phyloP scores from a whole-genome alignment of 2,113 vertebrate genomes.

The Columba livia region DNA sequence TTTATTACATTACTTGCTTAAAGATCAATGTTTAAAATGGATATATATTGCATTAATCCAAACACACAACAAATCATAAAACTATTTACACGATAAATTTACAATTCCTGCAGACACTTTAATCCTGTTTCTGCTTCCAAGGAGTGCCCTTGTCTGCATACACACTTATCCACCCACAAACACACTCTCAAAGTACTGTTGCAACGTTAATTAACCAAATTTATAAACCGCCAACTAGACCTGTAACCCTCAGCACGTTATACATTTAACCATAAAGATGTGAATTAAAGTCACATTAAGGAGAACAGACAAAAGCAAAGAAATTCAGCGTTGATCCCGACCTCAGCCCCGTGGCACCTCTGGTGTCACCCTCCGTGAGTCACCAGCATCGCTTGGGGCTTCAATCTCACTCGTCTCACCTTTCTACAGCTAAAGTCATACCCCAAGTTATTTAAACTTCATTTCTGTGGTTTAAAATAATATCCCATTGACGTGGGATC shows the following conservation, averaged over 20 bases:
- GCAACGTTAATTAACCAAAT: slow-evolving; percentile 72
- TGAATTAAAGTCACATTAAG: slow-evolving; percentile 50
- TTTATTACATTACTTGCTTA: slow-evolving; percentile 71
- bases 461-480: slow-evolving; percentile 73
- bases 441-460: slow-evolving; percentile 69
- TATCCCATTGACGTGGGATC: slow-evolving; percentile 68
- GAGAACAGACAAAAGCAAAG: slow-evolving; percentile 15
- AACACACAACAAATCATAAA: slow-evolving; percentile 71
- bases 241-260: slow-evolving; percentile 40
- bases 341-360: not conserved
- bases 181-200: slow-evolving; percentile 39
- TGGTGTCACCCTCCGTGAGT: not conserved
- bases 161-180: not conserved
- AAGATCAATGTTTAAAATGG: slow-evolving; percentile 78
- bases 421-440: slow-evolving; percentile 56
- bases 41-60: slow-evolving; percentile 77
- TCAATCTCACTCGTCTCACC: not conserved
- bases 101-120: slow-evolving; percentile 68
- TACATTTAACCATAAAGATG: slow-evolving; percentile 57
- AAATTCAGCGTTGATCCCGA: not conserved
- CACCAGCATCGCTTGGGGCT: not conserved
- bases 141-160: slow-evolving; percentile 29
- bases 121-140: slow-evolving; percentile 69
- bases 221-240: slow-evolving; percentile 69
- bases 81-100: slow-evolving; percentile 75